Conservation (phyloP, 1,140 invertebrate species). For the Goniozus legneri region DNA sequence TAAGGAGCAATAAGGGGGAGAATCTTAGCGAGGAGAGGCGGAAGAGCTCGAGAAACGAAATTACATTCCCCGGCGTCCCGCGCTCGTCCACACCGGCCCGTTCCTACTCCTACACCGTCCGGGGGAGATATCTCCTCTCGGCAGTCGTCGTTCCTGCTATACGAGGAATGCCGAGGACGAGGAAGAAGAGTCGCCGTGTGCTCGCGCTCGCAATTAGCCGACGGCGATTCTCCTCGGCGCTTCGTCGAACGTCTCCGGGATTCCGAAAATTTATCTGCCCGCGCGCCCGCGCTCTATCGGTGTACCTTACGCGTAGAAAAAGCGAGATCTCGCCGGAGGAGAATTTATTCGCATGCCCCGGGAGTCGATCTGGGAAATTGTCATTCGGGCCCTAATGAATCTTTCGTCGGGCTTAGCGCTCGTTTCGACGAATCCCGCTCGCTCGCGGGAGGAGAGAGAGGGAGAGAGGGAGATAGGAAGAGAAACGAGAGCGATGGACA, state of each 20-base stretch:
- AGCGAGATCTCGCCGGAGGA: no score
- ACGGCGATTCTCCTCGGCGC: conserved; percentile 33
- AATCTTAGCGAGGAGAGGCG: conserved; percentile 25
- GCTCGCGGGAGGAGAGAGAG: no score
- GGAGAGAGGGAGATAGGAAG: no score
- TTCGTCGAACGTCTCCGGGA: conserved; percentile 27
- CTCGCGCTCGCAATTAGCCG: conserved; percentile 46
- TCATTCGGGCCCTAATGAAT: conserved; percentile 16
- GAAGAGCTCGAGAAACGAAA: conserved; percentile 41
- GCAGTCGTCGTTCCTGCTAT: no score
- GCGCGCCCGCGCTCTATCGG: not conserved
- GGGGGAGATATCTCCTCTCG: no score
- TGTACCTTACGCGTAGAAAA: not conserved
- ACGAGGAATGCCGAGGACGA: conserved; percentile 15
- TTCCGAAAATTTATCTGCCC: conserved; percentile 35
- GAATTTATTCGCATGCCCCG: conserved; percentile 29
- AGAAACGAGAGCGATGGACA: no score
- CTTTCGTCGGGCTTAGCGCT: not conserved
- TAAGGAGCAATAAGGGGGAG: conserved; percentile 45
- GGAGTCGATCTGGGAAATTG: conserved; percentile 24
- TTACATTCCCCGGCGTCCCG: conserved; percentile 46
- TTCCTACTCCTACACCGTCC: conserved; percentile 2
- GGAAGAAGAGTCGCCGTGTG: conserved; percentile 22
- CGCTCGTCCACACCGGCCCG: conserved; percentile 21
- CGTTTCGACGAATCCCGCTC: no score